Evolutionary conservation across 2,888 invertebrate species (phyloP).

Genomic region (Rhimphoctona megacephalus): DNA sequence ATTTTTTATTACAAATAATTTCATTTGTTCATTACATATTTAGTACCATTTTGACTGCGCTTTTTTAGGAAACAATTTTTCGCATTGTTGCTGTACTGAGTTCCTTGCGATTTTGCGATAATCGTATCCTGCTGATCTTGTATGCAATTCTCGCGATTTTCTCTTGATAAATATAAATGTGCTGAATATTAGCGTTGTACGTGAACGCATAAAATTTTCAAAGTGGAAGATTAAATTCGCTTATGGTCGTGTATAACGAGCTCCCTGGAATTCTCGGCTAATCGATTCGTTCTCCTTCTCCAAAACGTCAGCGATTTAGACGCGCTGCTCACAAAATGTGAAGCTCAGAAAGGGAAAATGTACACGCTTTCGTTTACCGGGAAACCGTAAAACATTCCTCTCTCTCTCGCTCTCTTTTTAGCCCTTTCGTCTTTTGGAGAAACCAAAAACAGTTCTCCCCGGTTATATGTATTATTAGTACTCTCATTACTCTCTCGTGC

Average conservation of each 20-base stretch:
- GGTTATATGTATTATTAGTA: conserved; percentile 5
- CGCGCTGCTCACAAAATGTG: background rate
- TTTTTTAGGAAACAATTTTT: too few species aligned
- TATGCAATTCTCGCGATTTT: background rate
- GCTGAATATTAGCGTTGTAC: background rate
- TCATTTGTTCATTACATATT: too few species aligned
- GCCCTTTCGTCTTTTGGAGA: conserved; percentile 1
- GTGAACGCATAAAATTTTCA: background rate
- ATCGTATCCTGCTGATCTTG: background rate
- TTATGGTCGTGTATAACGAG: conserved; percentile 43
- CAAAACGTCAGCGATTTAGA: conserved; percentile 4
- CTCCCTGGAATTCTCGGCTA: conserved; percentile 60
- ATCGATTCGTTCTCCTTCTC: conserved; percentile 63
- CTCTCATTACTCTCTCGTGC: conserved; percentile 7
- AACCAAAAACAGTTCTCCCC: background rate
- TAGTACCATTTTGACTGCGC: too few species aligned
- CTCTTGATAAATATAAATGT: background rate
- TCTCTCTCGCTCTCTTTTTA: conserved; percentile 11
- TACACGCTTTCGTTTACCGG: conserved; percentile 45
- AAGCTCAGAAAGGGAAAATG: background rate
- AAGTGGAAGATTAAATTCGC: conserved; percentile 28
- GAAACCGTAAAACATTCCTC: conserved; percentile 61
- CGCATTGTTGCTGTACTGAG: too few species aligned
- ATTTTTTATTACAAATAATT: too few species aligned
- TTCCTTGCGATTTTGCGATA: background rate